Evolutionary conservation across 2,113 vertebrate species (phyloP).

Genomic region (Phycodurus eques): DNA sequence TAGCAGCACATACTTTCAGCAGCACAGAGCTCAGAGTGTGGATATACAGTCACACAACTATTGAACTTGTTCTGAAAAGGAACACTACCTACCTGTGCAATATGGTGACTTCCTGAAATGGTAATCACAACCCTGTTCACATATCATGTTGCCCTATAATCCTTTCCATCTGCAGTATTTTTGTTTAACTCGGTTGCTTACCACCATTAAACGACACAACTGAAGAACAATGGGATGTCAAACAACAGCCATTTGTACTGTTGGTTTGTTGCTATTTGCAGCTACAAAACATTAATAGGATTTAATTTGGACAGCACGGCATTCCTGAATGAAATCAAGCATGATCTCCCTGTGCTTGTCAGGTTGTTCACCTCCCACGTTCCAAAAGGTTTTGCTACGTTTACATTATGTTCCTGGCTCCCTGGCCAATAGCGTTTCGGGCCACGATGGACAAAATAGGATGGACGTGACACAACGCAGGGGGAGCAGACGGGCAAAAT

Average conservation of each 20-base stretch:
- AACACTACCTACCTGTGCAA: neutral
- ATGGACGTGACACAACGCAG: no score
- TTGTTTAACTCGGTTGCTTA: neutral
- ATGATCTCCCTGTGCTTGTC: no score
- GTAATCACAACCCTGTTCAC: neutral
- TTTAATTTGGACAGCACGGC: neutral
- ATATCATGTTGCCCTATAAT: neutral
- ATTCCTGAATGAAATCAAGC: neutral
- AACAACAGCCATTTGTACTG: no score
- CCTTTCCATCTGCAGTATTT: neutral
- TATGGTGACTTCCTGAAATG: neutral
- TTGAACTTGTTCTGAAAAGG: neutral
- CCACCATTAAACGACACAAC: neutral
- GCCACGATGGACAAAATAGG: no score
- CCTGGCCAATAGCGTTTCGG: no score
- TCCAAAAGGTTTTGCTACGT: neutral
- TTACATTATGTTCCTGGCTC: no score
- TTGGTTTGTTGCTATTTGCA: no score
- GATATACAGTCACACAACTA: conserved; percentile 5
- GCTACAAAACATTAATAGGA: neutral
- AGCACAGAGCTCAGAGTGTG: conserved; percentile 23
- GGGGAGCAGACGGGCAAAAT: no score
- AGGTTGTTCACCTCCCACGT: no score
- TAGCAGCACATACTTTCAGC: conserved; percentile 38
- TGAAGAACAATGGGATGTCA: neutral